Evolutionary conservation across 1,140 invertebrate genomes (phyloP).

Genomic region (Thaumatotibia leucotreta): DNA sequence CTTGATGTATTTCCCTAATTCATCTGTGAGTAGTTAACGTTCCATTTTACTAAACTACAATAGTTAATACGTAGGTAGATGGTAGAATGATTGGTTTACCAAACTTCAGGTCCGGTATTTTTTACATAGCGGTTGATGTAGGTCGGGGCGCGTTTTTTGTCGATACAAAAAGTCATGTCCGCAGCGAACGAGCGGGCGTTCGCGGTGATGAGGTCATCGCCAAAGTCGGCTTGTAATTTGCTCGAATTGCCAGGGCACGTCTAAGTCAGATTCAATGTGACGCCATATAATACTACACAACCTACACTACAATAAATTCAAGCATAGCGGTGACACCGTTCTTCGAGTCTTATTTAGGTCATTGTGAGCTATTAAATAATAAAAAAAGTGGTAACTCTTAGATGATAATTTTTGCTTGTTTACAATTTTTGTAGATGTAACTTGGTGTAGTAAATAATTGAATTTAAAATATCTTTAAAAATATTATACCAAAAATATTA

Average conservation of each 20-base stretch:
- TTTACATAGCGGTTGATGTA: constrained; percentile 54
- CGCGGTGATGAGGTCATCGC: constrained; percentile 42
- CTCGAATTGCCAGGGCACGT: not conserved
- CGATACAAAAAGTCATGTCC: constrained; percentile 38
- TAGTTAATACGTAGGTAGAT: not conserved
- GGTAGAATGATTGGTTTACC: not conserved
- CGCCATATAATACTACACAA: not conserved
- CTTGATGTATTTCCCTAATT: not conserved
- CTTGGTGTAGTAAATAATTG: no score
- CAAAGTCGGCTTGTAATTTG: constrained; percentile 12
- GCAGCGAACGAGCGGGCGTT: constrained; percentile 35
- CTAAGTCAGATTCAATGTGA: not conserved
- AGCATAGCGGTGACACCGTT: not conserved
- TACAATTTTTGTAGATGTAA: no score
- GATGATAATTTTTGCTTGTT: no score
- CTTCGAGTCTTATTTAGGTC: no score
- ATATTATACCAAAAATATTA: no score
- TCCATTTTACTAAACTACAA: no score
- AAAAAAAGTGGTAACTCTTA: no score
- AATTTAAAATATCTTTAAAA: no score
- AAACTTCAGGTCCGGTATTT: constrained; percentile 19
- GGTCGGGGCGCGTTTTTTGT: constrained; percentile 59
- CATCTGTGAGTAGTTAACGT: not conserved
- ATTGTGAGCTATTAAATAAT: no score
- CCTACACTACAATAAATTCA: not conserved